Evolutionary conservation across 2,113 vertebrate genomes (phyloP).

Genomic region (zebrafish (Danio rerio)): GRCz12tu NC_133189.1:8413501-8414000

Average conservation of each 20-base stretch:
- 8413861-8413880: too few relatives aligned
- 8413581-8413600: background rate
- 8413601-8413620: background rate
- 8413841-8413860: too few relatives aligned
- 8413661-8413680: slow-evolving; percentile 1
- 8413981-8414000: too few relatives aligned
- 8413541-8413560: background rate
- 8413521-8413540: too few relatives aligned
- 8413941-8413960: too few relatives aligned
- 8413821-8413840: background rate
- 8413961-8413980: too few relatives aligned
- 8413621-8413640: slow-evolving; percentile 2
- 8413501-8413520: too few relatives aligned
- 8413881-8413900: too few relatives aligned
- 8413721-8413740: background rate
- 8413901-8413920: too few relatives aligned
- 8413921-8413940: too few relatives aligned
- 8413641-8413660: background rate
- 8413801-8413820: background rate
- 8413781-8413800: background rate
- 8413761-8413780: background rate
- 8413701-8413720: background rate
- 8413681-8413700: background rate
- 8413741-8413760: background rate
- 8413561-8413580: background rate